These are phyloP conservation scores for Chaenocephalus aceratus DNA, from an alignment of 2,113 vertebrate genomes.

Conservation along the genomic window DNA sequence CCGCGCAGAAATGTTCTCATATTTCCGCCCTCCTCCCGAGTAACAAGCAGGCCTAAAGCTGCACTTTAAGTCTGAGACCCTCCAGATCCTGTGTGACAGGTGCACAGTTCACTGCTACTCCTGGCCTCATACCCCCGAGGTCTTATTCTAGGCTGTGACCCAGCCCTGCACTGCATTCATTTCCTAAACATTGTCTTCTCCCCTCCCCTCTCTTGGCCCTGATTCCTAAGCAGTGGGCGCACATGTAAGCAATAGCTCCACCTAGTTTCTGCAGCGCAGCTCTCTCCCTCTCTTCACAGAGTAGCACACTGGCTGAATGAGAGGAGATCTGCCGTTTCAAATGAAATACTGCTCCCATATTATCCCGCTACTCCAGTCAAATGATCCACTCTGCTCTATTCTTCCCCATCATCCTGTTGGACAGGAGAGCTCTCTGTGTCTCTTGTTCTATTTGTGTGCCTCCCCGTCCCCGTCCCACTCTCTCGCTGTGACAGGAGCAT, in stretches of 20 bases:
- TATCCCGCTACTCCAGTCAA: constrained; percentile 75
- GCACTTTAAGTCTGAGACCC: constrained; percentile 52
- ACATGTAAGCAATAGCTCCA: constrained; percentile 78
- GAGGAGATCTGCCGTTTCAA: constrained; percentile 61
- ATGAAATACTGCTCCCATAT: constrained; percentile 70
- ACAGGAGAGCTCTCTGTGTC: constrained; percentile 71
- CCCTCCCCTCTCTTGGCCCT: constrained; percentile 47
- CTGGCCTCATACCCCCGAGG: constrained; percentile 43
- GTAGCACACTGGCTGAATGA: constrained; percentile 56
- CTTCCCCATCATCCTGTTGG: constrained; percentile 77
- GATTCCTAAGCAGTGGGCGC: constrained; percentile 45
- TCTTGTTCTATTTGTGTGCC: constrained; percentile 81
- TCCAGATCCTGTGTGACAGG: constrained; percentile 66
- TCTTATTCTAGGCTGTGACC: constrained; percentile 65
- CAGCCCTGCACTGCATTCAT: constrained; percentile 65
- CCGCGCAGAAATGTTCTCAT: constrained; percentile 42
- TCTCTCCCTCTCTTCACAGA: constrained; percentile 48
- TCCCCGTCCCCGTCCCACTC: constrained; percentile 63
- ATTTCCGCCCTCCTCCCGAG: constrained; percentile 38
- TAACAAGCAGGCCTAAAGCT: constrained; percentile 60
- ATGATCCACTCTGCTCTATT: constrained; percentile 74
- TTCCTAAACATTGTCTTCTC: constrained; percentile 69
- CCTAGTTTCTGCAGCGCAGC: constrained; percentile 70
- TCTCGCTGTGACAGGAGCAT: constrained; percentile 77
- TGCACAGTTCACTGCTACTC: constrained; percentile 60